A percentile compares a stretch with the other conserved stretches of the same genome.
These are phyloP conservation scores for Echinops telfairi DNA, from an alignment of 2,113 vertebrate species.

Conservation along the genomic window DNA sequence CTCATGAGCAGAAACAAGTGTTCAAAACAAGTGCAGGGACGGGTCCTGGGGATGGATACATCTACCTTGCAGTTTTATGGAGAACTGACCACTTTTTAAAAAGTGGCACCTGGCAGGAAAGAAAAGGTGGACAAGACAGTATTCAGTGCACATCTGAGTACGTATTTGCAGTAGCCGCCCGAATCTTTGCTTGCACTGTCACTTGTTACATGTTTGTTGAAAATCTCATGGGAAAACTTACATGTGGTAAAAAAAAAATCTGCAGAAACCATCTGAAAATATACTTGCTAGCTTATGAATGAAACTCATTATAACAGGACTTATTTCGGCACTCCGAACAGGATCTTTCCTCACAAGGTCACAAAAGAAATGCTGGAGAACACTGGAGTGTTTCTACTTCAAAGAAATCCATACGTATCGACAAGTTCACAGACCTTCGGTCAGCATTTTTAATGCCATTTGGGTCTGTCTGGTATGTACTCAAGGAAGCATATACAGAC, in stretches of 20 bases:
- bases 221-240: conserved; percentile 76
- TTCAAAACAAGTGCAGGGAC: not conserved
- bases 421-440: conserved; percentile 26
- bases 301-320: conserved; percentile 16
- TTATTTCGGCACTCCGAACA: conserved; percentile 40
- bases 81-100: not conserved
- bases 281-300: conserved; percentile 51
- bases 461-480: too few species aligned
- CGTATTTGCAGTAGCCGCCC: conserved; percentile 77
- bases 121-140: not conserved
- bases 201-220: conserved; percentile 55
- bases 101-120: not conserved
- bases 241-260: conserved; percentile 59
- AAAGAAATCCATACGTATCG: not conserved
- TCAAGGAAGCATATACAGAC: too few species aligned
- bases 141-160: not conserved
- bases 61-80: not conserved
- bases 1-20: not conserved
- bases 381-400: not conserved
- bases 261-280: conserved; percentile 74
- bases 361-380: conserved; percentile 26
- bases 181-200: conserved; percentile 74
- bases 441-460: not conserved
- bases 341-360: conserved; percentile 28
- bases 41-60: not conserved